phyloP scores from a whole-genome alignment of 2,888 invertebrate species.

The Lasioglossum oenotherae region DNA sequence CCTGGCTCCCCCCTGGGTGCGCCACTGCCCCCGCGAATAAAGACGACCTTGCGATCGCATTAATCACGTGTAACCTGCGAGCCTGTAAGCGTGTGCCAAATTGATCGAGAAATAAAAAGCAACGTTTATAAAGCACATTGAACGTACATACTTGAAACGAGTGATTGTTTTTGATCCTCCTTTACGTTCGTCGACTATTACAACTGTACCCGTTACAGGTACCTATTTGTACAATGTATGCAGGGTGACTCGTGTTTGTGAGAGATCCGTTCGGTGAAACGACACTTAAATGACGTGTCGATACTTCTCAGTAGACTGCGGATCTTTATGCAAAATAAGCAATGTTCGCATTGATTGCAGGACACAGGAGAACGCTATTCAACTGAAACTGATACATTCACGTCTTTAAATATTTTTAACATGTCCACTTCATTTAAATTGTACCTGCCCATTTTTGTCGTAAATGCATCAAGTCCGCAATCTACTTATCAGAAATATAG shows the following conservation, averaged over 20 bases:
- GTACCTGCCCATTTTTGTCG: too few relatives aligned
- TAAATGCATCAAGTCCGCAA: too few relatives aligned
- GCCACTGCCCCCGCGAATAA: neutral
- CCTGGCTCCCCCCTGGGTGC: too few relatives aligned
- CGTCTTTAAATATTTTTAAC: too few relatives aligned
- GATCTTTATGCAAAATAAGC: too few relatives aligned
- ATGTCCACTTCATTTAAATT: too few relatives aligned
- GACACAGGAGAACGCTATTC: too few relatives aligned
- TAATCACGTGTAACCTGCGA: constrained; percentile 31
- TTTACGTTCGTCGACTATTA: neutral
- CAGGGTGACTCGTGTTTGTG: neutral
- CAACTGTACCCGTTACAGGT: neutral
- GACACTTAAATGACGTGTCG: neutral
- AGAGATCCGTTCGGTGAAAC: neutral
- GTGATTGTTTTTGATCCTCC: neutral
- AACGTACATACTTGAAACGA: neutral
- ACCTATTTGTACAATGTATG: neutral
- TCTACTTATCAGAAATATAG: neutral
- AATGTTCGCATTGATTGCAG: too few relatives aligned
- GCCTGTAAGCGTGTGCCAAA: constrained; percentile 61
- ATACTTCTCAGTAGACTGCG: neutral
- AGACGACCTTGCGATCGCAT: constrained; percentile 2
- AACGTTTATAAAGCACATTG: constrained; percentile 49
- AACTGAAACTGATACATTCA: too few relatives aligned
- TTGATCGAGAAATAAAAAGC: constrained; percentile 56